Conservation (phyloP, 2,888 invertebrate genomes). For the Mycalesis mineus region DNA sequence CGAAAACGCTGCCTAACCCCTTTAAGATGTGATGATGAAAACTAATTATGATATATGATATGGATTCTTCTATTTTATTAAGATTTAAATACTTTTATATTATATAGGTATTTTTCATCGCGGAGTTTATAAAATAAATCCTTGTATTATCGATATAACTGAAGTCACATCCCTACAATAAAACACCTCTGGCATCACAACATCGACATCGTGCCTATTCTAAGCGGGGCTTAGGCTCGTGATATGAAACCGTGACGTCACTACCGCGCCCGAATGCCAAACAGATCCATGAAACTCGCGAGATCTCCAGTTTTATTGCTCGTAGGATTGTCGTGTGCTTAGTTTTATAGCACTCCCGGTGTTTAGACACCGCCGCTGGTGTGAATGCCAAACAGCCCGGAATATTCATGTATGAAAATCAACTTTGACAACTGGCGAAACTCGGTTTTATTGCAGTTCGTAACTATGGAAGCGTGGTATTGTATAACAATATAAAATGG, state of each 20-base stretch:
- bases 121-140: neutral
- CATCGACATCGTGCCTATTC: conserved; percentile 34
- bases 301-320: conserved; percentile 61
- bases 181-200: conserved; percentile 32
- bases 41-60: no score
- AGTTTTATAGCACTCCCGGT: conserved; percentile 68
- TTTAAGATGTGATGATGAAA: no score
- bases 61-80: no score
- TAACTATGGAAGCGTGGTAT: conserved; percentile 17
- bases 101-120: no score
- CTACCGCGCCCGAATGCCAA: conserved; percentile 30
- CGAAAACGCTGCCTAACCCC: no score
- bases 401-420: conserved; percentile 68
- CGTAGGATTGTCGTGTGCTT: conserved; percentile 67
- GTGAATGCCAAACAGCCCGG: conserved; percentile 57
- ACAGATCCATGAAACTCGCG: conserved; percentile 40
- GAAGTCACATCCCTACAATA: conserved; percentile 8
- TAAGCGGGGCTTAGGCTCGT: conserved; percentile 62
- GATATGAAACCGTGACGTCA: conserved; percentile 72
- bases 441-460: conserved; percentile 50
- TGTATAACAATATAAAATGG: conserved; percentile 16
- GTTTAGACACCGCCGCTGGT: conserved; percentile 52
- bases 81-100: no score
- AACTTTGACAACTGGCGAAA: conserved; percentile 33
- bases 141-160: conserved; percentile 7